A percentile compares a stretch with the other conserved stretches of the same genome.
phyloP scores from a whole-genome alignment of 2,888 invertebrate species.

The Epistrophella euchroma region DNA sequence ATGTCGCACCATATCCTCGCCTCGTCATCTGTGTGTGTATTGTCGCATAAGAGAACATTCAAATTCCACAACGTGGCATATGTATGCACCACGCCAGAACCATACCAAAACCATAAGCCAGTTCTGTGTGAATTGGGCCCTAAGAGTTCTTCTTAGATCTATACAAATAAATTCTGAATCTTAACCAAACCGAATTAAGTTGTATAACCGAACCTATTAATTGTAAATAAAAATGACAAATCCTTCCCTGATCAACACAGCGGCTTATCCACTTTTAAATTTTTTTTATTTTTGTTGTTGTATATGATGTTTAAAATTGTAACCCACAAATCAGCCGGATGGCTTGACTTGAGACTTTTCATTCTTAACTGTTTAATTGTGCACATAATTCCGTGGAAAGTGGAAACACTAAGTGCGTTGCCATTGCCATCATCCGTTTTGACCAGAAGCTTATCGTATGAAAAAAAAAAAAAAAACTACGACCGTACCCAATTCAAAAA shows the following conservation, averaged over 20 bases:
- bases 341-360: conserved; percentile 37
- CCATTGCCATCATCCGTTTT: conserved; percentile 1
- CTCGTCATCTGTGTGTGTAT: too few species aligned
- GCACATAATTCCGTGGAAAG: conserved; percentile 62
- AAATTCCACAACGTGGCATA: too few species aligned
- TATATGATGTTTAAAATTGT: conserved; percentile 26
- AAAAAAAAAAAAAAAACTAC: conserved; percentile 30
- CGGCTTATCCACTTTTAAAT: conserved; percentile 3
- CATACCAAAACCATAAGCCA: too few species aligned
- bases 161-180: too few species aligned
- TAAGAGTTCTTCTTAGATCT: too few species aligned
- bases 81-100: too few species aligned
- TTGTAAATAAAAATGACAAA: not conserved
- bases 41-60: too few species aligned
- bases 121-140: too few species aligned
- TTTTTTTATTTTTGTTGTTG: not conserved
- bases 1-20: too few species aligned
- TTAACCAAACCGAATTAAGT: not conserved
- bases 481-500: conserved; percentile 39
- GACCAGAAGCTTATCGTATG: conserved; percentile 26
- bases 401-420: conserved; percentile 57
- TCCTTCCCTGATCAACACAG: not conserved
- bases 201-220: not conserved
- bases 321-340: conserved; percentile 60
- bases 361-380: conserved; percentile 47